These are phyloP conservation scores for Magallana gigas DNA, from an alignment of 1,140 invertebrate genomes.

Conservation along the genomic window DNA sequence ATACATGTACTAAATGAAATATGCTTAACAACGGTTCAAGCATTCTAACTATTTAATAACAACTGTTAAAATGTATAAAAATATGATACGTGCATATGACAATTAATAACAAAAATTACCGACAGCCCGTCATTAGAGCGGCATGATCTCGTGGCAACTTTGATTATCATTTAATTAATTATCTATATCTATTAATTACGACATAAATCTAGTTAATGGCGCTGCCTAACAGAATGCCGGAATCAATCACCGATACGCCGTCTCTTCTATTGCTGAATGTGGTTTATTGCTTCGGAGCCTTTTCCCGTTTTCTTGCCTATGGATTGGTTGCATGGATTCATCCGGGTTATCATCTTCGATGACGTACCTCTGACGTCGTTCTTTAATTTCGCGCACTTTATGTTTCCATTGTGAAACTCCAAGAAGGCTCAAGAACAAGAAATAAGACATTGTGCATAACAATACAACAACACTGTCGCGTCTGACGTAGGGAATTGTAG, in stretches of 20 bases:
- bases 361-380: background rate
- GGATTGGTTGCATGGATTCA: background rate
- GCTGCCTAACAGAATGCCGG: background rate
- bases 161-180: background rate
- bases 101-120: background rate
- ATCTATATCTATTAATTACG: background rate
- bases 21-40: background rate
- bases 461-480: slow-evolving; percentile 11
- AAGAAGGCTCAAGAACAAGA: slow-evolving; percentile 24
- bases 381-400: background rate
- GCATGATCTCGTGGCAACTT: background rate
- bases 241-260: slow-evolving; percentile 1
- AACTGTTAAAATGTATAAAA: background rate
- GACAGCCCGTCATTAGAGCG: background rate
- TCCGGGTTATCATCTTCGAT: background rate
- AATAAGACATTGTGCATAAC: slow-evolving; percentile 27
- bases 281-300: background rate
- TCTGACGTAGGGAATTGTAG: background rate
- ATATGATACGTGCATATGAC: slow-evolving; percentile 7
- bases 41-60: slow-evolving; percentile 11
- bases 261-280: background rate
- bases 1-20: too few species aligned
- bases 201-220: background rate
- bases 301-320: slow-evolving; percentile 12
- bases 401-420: slow-evolving; percentile 21